phyloP scores from a whole-genome alignment of 2,888 invertebrate species.

The Cerceris rybyensis region DNA sequence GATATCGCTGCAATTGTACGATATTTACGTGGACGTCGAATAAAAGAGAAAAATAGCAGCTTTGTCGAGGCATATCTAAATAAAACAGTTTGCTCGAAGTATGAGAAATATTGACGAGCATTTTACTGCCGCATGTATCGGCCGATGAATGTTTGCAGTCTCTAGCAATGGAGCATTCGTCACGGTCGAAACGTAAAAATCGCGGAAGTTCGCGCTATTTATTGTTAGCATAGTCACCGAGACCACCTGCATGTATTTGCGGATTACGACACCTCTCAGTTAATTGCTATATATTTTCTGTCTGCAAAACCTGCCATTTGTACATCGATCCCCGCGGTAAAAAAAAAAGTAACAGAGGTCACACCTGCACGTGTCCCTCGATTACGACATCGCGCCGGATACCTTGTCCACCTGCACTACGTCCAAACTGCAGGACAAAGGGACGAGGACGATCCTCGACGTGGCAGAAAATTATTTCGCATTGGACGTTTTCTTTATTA shows the following conservation, averaged over 20 bases:
- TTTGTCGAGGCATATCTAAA: too few species aligned
- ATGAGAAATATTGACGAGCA: conserved; percentile 12
- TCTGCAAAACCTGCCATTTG: conserved; percentile 29
- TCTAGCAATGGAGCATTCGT: conserved; percentile 36
- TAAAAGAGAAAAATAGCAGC: too few species aligned
- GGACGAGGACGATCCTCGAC: neutral
- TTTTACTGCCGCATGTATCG: conserved; percentile 8
- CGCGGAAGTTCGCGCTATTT: conserved; percentile 34
- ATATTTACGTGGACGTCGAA: too few species aligned
- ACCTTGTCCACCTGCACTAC: conserved; percentile 35
- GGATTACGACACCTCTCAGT: conserved; percentile 40
- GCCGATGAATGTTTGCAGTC: conserved; percentile 22
- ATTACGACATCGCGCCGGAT: conserved; percentile 35
- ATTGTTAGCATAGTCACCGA: conserved; percentile 19
- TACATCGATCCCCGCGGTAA: conserved; percentile 3
- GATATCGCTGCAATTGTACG: too few species aligned
- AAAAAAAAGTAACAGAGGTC: conserved; percentile 46
- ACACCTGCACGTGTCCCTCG: conserved; percentile 46
- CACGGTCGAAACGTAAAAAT: conserved; percentile 40
- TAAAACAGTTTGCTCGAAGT: neutral
- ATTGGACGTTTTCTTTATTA: too few species aligned
- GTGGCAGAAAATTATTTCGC: too few species aligned
- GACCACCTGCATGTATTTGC: conserved; percentile 26
- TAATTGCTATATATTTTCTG: conserved; percentile 52
- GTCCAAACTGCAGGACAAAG: conserved; percentile 39